These are phyloP conservation scores for Mayetiola destructor DNA, from an alignment of 2,888 invertebrate species.

Conservation along the genomic window DNA sequence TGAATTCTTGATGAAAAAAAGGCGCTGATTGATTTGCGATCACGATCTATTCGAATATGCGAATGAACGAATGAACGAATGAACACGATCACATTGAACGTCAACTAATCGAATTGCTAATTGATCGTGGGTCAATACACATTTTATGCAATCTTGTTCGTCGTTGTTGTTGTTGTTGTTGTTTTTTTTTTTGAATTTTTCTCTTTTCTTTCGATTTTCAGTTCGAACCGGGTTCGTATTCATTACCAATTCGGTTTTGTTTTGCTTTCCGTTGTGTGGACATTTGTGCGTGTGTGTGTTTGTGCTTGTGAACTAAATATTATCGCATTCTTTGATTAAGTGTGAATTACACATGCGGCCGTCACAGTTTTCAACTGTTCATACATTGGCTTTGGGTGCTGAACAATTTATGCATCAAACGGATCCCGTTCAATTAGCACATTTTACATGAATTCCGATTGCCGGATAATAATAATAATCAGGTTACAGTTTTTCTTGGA, in stretches of 20 bases:
- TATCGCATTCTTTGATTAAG: slow-evolving; percentile 11
- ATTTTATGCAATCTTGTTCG: slow-evolving; percentile 1
- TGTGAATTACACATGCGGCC: slow-evolving; percentile 10
- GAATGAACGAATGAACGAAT: slow-evolving; percentile 8
- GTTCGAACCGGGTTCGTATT: not conserved
- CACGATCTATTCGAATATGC: not conserved
- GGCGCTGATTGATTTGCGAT: slow-evolving; percentile 11
- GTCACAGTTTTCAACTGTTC: not conserved
- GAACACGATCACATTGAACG: slow-evolving; percentile 12
- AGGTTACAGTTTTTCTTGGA: no score
- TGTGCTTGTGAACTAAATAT: slow-evolving; percentile 4
- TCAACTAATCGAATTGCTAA: slow-evolving; percentile 12
- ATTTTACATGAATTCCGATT: no score
- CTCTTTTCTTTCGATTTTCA: not conserved
- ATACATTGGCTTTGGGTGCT: not conserved
- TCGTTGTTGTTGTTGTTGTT: not conserved
- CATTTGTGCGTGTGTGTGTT: not conserved
- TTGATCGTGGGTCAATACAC: slow-evolving; percentile 12
- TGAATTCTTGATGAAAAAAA: slow-evolving; percentile 12
- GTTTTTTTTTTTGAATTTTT: not conserved
- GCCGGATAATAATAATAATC: no score
- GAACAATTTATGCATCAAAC: not conserved
- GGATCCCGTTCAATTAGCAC: slow-evolving; percentile 2
- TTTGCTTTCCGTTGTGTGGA: no score
- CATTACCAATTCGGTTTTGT: no score